Percentiles rank a stretch among this genome's conserved stretches.
Conservation (phyloP, 1,140 invertebrate species). For the Drosophila auraria region DNA sequence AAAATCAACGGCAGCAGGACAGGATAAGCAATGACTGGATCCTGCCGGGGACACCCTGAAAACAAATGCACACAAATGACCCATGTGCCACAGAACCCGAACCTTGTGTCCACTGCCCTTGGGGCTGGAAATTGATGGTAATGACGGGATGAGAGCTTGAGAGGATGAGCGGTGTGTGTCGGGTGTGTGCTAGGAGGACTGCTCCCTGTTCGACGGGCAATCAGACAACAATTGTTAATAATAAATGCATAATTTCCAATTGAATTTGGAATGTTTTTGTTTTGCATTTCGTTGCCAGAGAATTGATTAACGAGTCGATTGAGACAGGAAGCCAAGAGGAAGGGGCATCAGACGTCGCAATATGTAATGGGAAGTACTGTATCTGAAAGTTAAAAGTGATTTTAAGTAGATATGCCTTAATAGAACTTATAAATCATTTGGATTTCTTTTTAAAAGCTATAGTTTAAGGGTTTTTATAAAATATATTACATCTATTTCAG, state of each 20-base stretch:
- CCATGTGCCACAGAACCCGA: conserved; percentile 53
- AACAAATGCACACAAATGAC: conserved; percentile 82
- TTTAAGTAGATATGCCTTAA: not conserved
- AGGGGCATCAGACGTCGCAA: conserved; percentile 16
- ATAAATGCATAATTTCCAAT: conserved; percentile 83
- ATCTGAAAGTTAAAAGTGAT: not conserved
- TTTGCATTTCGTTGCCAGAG: conserved; percentile 45
- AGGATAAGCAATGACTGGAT: conserved; percentile 46
- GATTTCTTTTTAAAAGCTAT: too few relatives aligned
- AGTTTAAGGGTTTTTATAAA: too few relatives aligned
- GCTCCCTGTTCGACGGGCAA: conserved; percentile 50
- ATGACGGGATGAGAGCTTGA: conserved; percentile 17
- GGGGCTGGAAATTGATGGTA: conserved; percentile 51
- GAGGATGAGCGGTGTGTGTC: not conserved
- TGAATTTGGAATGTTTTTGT: conserved; percentile 79
- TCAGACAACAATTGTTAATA: conserved; percentile 82
- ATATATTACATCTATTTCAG: too few relatives aligned
- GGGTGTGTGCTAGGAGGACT: not conserved
- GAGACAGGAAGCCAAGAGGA: conserved; percentile 8
- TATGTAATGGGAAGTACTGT: conserved; percentile 15
- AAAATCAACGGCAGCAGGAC: conserved; percentile 51
- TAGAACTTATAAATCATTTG: too few relatives aligned
- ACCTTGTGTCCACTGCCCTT: conserved; percentile 36
- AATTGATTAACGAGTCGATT: conserved; percentile 71
- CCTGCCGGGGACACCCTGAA: conserved; percentile 50